Base-by-base conservation (phyloP, 2,113 vertebrate genomes). In the Acanthisitta chloris region DNA sequence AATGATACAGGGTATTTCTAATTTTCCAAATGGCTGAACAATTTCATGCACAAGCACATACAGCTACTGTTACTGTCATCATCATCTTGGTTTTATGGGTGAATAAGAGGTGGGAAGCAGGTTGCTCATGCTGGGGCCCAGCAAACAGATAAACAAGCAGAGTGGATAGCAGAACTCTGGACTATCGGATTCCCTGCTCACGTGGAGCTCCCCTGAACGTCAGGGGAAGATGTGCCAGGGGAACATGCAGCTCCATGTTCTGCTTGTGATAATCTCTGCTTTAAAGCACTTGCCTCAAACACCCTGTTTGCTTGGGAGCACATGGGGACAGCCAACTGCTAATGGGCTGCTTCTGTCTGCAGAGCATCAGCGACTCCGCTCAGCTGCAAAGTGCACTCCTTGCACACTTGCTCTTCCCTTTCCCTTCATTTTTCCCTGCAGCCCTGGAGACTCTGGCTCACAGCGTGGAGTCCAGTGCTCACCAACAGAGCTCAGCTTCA, bases 251-350 rank as follows among this genome's bases (percentile, higher is more conserved):
- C 92, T 96, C 90, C 55, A 4, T 10, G 51, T 77, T 71, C 88
- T 95, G 80, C 92, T 49, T 72, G 86, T 74, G 88, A 84, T 88
- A 83, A 94, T 88, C 90, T 94, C 79, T 64, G 34, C 64, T 90
- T 74, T 59, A 83, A 88, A 96, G 86, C 10, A 0, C 85, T 88
- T 55, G 88, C 88, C 90, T 86, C 71, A 48, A 90, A 48, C 72
- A 78, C 69, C 48, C 79, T 52, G 84, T n/a, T 74, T 73, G 80
- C 76, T 23, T 10, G 67, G 76, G 86, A 90, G 90, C 86, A 71
- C 0, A 0, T 40, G 86, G 72, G 94, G 88, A 95, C 80, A 95
- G 88, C 79, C 82, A 86, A n/a, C 25, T 55, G 79, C 67, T 70
- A 33, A 29, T 0, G 43, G 85, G 74, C 81, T 76, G 84, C 64